A percentile compares a stretch with the other conserved stretches of the same genome.
phyloP scores from a whole-genome alignment of 1,140 invertebrate species.

The Bombus cullumanus region DNA sequence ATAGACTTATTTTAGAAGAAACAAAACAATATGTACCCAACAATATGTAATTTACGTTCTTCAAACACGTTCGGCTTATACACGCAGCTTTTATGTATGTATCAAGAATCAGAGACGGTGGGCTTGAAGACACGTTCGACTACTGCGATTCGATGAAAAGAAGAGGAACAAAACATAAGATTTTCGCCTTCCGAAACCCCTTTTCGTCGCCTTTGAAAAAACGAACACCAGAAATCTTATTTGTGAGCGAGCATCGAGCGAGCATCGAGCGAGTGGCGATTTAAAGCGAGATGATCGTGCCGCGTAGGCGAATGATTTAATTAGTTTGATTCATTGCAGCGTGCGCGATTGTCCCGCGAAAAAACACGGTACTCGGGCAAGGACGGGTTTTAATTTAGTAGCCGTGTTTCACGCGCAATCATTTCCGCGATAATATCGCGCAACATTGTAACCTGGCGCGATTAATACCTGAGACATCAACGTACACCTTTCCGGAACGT shows the following conservation, averaged over 20 bases:
- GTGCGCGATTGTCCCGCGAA: slow-evolving; percentile 24
- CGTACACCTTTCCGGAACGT: slow-evolving; percentile 22
- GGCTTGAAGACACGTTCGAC: too few species aligned
- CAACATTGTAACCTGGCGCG: slow-evolving; percentile 42
- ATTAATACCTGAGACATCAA: slow-evolving; percentile 50
- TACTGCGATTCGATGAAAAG: not conserved
- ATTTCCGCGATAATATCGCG: slow-evolving; percentile 36
- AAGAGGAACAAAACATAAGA: not conserved
- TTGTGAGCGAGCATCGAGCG: not conserved
- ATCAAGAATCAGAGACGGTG: not conserved
- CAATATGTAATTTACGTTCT: not conserved
- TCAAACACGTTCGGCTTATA: not conserved
- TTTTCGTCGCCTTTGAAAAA: not conserved
- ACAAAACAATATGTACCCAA: not conserved
- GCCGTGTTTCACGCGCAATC: slow-evolving; percentile 44
- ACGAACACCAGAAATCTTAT: not conserved
- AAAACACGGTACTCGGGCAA: slow-evolving; percentile 14
- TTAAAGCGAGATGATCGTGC: slow-evolving; percentile 40
- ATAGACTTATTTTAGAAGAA: too few species aligned
- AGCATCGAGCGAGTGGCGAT: not conserved
- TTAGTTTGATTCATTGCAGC: slow-evolving; percentile 48
- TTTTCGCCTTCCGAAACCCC: not conserved
- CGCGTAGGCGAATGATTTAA: slow-evolving; percentile 50
- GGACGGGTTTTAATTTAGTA: slow-evolving; percentile 44
- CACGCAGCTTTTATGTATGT: not conserved